These are phyloP conservation scores for Troilus luridus DNA, from an alignment of 2,888 invertebrate species.

Conservation along the genomic window DNA sequence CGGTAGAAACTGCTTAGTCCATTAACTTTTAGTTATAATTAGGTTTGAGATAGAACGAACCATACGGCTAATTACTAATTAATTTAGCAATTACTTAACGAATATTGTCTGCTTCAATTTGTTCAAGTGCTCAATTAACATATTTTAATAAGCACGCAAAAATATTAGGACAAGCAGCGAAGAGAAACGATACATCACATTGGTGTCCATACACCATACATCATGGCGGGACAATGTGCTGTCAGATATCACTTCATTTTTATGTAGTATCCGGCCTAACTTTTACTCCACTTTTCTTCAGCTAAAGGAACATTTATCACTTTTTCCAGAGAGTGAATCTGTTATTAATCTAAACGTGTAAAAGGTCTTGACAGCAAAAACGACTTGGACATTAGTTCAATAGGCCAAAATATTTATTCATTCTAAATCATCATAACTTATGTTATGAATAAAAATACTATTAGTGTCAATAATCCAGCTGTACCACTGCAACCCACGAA, in stretches of 20 bases:
- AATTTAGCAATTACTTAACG: not conserved
- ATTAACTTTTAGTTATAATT: not conserved
- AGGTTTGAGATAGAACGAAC: not conserved
- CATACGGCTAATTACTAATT: not conserved
- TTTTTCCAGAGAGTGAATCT: not conserved
- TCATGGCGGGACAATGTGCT: not conserved
- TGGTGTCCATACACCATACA: not conserved
- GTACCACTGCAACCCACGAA: no score
- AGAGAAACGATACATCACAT: not conserved
- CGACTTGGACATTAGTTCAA: no score
- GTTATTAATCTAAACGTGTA: not conserved
- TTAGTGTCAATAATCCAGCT: no score
- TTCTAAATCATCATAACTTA: no score
- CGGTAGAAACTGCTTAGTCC: not conserved
- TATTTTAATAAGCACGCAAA: not conserved
- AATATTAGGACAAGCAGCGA: not conserved
- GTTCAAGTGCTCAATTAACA: not conserved
- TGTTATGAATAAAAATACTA: no score
- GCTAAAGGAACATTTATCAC: not conserved
- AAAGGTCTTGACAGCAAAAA: not conserved
- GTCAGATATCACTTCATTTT: conserved; percentile 4
- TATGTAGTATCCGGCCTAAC: not conserved
- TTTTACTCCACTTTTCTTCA: not conserved
- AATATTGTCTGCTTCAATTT: not conserved
- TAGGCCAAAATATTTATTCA: no score